Evolutionary conservation across 2,888 invertebrate species (phyloP), one percentile per base, ranked within the genome.

Genomic region (Apodemia hepburni): DNA sequence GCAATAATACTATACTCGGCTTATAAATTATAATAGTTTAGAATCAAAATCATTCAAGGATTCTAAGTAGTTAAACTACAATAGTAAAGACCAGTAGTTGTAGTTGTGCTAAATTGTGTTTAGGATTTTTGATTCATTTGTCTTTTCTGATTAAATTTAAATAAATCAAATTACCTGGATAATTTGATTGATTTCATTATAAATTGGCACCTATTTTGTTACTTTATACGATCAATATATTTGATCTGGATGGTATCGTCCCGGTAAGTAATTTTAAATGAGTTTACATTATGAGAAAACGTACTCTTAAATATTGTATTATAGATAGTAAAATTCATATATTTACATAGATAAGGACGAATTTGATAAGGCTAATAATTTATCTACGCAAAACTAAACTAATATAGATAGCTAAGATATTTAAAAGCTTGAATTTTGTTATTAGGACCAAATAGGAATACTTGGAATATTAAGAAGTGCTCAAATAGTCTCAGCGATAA

Each of bases 301-400:
- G n/a, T 58, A 51, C 38, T 61, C 12, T 18, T 11, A 38, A 42
- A 38, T 38, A 18, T 18, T 12, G 38, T 7, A 42, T 18, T 35
- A 38, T 38, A 38, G 38, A 12, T 17, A n/a, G n/a, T 57, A 61
- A 58, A 15, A 11, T 57, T 45, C 27, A 42, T 42, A 15, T 45
- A 57, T 38, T 38, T 61, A 27, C 38, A 57, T 60, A 57, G n/a
- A 54, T 67, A 66, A 79, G 83, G 82, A 84, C 84, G 84, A 77
- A 73, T 73, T 76, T 67, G 83, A 84, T 70, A 83, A 81, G 84
- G 84, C 81, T 64, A 79, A 80, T 64, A 79, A 80, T 73, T 65
- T 65, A 68, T 64, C 64, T 51, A 64, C 60, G 59, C n/a, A 22
- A 65, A 54, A 65, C 61, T 64, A 63, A 27, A 38, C 35, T 63